phyloP scores from a whole-genome alignment of 2,888 invertebrate species.

The Muscina levida region DNA sequence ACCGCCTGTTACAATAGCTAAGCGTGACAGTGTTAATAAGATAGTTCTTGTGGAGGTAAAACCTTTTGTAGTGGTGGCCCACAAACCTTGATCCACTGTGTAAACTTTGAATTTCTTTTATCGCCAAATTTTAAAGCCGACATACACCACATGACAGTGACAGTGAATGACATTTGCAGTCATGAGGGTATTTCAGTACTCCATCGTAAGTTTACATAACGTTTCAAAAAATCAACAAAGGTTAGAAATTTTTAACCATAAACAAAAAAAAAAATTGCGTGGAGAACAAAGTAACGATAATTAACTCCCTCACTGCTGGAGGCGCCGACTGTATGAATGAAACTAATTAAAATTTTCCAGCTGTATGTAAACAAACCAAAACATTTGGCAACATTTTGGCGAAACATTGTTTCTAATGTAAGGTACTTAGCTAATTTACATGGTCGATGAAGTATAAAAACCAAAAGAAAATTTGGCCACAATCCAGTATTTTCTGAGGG shows the following conservation, averaged over 20 bases:
- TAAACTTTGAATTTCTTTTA: conserved; percentile 8
- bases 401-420: conserved; percentile 20
- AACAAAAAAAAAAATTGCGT: neutral
- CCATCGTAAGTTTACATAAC: conserved; percentile 33
- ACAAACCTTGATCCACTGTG: conserved; percentile 39
- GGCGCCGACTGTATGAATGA: neutral
- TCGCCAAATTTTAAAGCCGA: neutral
- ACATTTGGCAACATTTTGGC: neutral
- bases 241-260: conserved; percentile 28
- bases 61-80: conserved; percentile 26
- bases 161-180: conserved; percentile 55
- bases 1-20: no score
- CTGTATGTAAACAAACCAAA: neutral
- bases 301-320: conserved; percentile 22
- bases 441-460: conserved; percentile 46
- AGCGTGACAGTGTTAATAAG: no score
- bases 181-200: no score
- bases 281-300: neutral
- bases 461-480: conserved; percentile 1
- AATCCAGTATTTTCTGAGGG: conserved; percentile 31
- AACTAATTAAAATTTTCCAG: conserved; percentile 1
- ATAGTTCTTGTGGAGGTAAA: neutral
- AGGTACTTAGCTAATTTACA: conserved; percentile 35
- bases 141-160: conserved; percentile 12
- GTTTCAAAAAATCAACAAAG: conserved; percentile 12